Evolutionary conservation across 1,140 invertebrate genomes (phyloP).

Genomic region (Pinna nobilis): DNA sequence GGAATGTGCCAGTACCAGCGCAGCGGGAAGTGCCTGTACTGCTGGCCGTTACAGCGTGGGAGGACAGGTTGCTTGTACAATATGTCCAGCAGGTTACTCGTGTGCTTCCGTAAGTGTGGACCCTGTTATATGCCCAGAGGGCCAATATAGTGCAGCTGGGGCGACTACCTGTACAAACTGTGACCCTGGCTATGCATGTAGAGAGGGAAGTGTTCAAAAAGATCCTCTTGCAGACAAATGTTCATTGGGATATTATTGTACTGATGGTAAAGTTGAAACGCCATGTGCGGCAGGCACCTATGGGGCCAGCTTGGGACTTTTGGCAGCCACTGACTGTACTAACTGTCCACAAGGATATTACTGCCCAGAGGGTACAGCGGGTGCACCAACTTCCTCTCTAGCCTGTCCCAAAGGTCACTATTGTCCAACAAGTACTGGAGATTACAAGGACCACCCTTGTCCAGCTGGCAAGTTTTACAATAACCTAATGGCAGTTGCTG

Average conservation of each 20-base stretch:
- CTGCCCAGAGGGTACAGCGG: slow-evolving; percentile 66
- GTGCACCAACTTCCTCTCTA: slow-evolving; percentile 53
- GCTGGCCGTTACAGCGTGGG: slow-evolving; percentile 65
- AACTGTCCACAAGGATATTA: slow-evolving; percentile 66
- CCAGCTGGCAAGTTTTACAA: slow-evolving; percentile 62
- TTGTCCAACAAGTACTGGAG: slow-evolving; percentile 59
- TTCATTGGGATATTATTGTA: slow-evolving; percentile 68
- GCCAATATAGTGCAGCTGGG: slow-evolving; percentile 57
- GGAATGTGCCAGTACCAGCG: slow-evolving; percentile 59
- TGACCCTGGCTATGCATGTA: slow-evolving; percentile 65
- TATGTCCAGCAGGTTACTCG: slow-evolving; percentile 65
- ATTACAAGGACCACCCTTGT: slow-evolving; percentile 63
- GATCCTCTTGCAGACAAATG: slow-evolving; percentile 58
- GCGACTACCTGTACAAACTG: slow-evolving; percentile 53
- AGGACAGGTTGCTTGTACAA: slow-evolving; percentile 57
- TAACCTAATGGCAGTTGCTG: slow-evolving; percentile 48
- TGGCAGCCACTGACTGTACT: slow-evolving; percentile 49
- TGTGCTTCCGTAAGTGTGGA: slow-evolving; percentile 44
- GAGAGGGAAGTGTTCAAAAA: slow-evolving; percentile 60
- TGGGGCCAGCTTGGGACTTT: slow-evolving; percentile 57
- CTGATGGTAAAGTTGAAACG: slow-evolving; percentile 57
- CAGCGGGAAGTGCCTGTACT: slow-evolving; percentile 56
- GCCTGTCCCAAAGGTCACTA: slow-evolving; percentile 64
- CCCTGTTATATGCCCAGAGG: slow-evolving; percentile 63
- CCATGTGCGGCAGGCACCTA: slow-evolving; percentile 64